Base-by-base conservation (phyloP, 2,797 vertebrate species). In the Epinephelus awoara region DNA sequence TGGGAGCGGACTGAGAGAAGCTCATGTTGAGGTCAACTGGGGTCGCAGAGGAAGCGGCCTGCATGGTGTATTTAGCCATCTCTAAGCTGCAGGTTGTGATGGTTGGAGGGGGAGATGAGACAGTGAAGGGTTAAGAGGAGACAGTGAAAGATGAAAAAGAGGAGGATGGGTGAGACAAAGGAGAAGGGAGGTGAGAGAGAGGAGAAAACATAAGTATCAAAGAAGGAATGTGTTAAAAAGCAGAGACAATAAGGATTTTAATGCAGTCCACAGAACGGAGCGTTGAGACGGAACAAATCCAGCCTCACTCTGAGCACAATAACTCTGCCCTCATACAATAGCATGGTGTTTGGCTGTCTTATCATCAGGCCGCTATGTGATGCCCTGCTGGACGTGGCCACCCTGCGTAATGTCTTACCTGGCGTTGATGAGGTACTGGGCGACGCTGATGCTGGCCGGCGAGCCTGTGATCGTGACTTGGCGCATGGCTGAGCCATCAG, bases 21-120 rank as follows among this genome's bases (percentile, higher is more conserved):
- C 95, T 96, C 96, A 98, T 96, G 96, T 96, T 97, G 93, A 98
- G 96, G 94, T 98, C 97, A 95, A 97, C 94, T 80, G 96, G 95
- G 95, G 93, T 95, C 92, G 92, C 94, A 89, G 97, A 95, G 90
- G 97, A 96, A 94, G 96, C 96, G 82, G 96, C 95, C 96, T 98
- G 97, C 96, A 97, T 97, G 96, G 96, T 98, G 96, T 97, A 96
- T 96, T 97, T 98, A 96, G 97, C 97, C 97, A 98, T 97, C 96
- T 98, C 97, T 97, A 98, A 96, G 95, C 97, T 98, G 96, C 94
- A 95, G 77, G 87, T 42, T 13, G 42, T 71, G 85, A 79, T 0
- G 63, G 72, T 81, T 61, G 72, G 59, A 50, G 67, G 65, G 84
- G 77, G 57, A 65, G 88, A 85, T 80, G 74, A 75, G 67, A 85